A percentile compares a stretch with the other conserved stretches of the same genome.
Conservation (phyloP, 35 echinoderm and acorn worm species). For the Chiridota heheva region DNA sequence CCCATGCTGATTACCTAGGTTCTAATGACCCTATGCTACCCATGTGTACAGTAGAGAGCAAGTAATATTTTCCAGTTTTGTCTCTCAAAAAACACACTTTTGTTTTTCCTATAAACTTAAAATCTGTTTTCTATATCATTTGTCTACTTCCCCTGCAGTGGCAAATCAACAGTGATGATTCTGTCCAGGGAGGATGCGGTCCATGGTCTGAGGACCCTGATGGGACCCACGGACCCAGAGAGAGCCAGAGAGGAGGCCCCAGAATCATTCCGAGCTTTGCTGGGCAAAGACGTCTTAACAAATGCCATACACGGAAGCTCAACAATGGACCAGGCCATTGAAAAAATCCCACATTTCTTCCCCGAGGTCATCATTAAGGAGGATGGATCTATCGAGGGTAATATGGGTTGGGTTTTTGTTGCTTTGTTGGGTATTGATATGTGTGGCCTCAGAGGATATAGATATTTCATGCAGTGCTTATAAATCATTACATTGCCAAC, state of each 20-base stretch:
- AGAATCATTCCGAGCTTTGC: conserved; percentile 79
- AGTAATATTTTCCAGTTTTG: too few species aligned
- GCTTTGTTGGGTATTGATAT: neutral
- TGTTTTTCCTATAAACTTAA: too few species aligned
- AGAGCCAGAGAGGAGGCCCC: conserved; percentile 87
- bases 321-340: conserved; percentile 50
- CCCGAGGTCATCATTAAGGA: conserved; percentile 71
- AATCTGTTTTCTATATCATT: too few species aligned
- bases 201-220: conserved; percentile 62
- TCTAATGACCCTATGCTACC: too few species aligned
- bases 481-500: neutral
- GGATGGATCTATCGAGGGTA: conserved; percentile 68
- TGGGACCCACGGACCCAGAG: conserved; percentile 89
- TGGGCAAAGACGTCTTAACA: conserved; percentile 84
- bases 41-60: too few species aligned
- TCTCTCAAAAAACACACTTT: too few species aligned
- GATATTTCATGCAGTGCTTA: neutral
- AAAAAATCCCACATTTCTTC: conserved; percentile 76
- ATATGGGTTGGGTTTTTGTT: neutral
- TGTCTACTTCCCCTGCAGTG: conserved; percentile 47
- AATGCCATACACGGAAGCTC: conserved; percentile 96
- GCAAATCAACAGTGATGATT: conserved; percentile 84
- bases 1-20: too few species aligned
- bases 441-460: neutral
- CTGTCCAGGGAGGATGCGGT: conserved; percentile 94